Evolutionary conservation across 2,113 vertebrate species (phyloP).

Genomic region (Neogobius melanostomus): DNA sequence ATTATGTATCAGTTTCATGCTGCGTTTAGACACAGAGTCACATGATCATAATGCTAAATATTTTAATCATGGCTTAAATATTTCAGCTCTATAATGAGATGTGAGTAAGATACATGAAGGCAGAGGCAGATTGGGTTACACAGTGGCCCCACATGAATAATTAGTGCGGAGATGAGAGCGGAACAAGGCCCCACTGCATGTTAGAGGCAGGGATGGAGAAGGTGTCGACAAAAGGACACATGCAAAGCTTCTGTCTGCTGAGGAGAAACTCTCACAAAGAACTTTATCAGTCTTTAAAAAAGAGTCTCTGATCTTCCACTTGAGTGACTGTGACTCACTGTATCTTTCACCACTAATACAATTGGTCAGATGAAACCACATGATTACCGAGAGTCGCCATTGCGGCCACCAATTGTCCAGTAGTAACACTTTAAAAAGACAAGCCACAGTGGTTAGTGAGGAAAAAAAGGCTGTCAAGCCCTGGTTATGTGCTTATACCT

Average conservation of each 20-base stretch:
- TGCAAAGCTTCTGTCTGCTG: conserved; percentile 12
- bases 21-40: conserved; percentile 15
- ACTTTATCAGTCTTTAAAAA: too few relatives aligned
- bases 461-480: too few relatives aligned
- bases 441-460: too few relatives aligned
- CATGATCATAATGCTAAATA: conserved; percentile 61
- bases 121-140: conserved; percentile 52
- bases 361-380: too few relatives aligned
- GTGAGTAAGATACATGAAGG: conserved; percentile 52
- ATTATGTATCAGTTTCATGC: conserved; percentile 12
- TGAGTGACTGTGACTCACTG: too few relatives aligned
- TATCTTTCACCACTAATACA: too few relatives aligned
- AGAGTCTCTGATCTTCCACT: too few relatives aligned
- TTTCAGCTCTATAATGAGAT: conserved; percentile 65
- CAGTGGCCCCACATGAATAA: conserved; percentile 53
- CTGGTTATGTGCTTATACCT: too few relatives aligned
- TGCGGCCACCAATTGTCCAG: too few relatives aligned
- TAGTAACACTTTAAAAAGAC: too few relatives aligned
- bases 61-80: conserved; percentile 68
- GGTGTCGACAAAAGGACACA: conserved; percentile 13
- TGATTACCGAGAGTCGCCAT: too few relatives aligned
- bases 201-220: conserved; percentile 25
- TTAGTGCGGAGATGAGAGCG: conserved; percentile 57
- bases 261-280: background rate
- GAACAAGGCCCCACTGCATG: conserved; percentile 39